A percentile compares a stretch with the other conserved stretches of the same genome.
Conservation (phyloP, 2,797 vertebrate species). For the Anguilla megastoma region DNA sequence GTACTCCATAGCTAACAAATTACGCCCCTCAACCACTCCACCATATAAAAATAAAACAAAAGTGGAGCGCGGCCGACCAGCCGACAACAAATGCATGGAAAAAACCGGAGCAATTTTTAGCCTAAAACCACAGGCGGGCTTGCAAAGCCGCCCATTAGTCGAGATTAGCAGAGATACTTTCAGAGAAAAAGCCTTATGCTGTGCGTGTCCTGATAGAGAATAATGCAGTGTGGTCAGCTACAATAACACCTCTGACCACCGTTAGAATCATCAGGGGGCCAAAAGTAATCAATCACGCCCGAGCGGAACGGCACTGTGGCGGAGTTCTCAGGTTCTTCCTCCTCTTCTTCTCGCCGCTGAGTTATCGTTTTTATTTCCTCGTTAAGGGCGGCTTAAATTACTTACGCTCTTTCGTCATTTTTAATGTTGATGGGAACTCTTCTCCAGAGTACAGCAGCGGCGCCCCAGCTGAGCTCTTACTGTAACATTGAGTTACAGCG, state of each 20-base stretch:
- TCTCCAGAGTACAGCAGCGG: background rate
- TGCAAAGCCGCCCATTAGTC: background rate
- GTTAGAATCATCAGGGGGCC: slow-evolving; percentile 3
- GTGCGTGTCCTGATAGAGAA: background rate
- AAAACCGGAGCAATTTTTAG: slow-evolving; percentile 1
- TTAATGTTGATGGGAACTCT: background rate
- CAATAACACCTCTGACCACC: background rate
- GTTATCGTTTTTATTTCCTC: background rate
- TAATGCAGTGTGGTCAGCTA: background rate
- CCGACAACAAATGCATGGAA: background rate
- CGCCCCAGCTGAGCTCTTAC: background rate
- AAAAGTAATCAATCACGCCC: slow-evolving; percentile 16
- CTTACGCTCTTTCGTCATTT: background rate
- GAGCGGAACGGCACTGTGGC: background rate
- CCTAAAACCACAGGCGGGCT: background rate
- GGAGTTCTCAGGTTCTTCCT: background rate
- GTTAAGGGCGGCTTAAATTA: background rate
- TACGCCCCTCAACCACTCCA: background rate
- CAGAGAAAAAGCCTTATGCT: background rate
- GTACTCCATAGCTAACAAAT: slow-evolving; percentile 20
- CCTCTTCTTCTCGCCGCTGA: background rate
- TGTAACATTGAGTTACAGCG: background rate
- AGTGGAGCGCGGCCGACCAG: background rate
- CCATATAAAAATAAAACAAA: background rate
- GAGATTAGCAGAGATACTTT: background rate